Evolutionary conservation across 1,140 invertebrate genomes (phyloP).

Genomic region (Acromyrmex heyeri): DNA sequence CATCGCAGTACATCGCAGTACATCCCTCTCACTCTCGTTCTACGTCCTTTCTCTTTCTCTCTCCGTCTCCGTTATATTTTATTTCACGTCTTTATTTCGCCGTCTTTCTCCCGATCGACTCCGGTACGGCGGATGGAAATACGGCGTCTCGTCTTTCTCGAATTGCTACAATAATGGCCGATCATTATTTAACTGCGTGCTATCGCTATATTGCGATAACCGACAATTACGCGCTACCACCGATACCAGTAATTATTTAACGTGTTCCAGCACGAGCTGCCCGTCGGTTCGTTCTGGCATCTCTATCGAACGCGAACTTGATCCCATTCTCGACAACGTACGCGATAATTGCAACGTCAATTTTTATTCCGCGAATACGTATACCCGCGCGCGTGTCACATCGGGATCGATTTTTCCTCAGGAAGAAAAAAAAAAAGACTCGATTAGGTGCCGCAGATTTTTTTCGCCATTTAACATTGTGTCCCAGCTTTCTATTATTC

Average conservation of each 20-base stretch:
- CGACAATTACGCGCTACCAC: slow-evolving; percentile 45
- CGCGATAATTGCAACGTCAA: background rate
- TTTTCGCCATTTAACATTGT: slow-evolving; percentile 12
- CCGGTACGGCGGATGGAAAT: background rate
- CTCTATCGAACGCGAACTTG: slow-evolving; percentile 31
- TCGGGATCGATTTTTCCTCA: slow-evolving; percentile 1
- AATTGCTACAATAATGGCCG: slow-evolving; percentile 19
- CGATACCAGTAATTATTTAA: slow-evolving; percentile 55
- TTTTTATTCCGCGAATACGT: background rate
- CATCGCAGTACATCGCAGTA: background rate
- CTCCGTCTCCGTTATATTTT: background rate
- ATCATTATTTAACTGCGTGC: slow-evolving; percentile 55
- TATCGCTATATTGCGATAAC: slow-evolving; percentile 38
- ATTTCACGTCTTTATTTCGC: background rate
- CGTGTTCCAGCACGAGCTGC: background rate
- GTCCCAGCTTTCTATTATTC: background rate
- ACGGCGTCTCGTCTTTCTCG: background rate
- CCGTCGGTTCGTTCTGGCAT: background rate
- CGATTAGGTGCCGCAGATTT: background rate
- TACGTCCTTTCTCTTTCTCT: slow-evolving; percentile 20
- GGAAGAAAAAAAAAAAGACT: background rate
- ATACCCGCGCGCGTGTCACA: background rate
- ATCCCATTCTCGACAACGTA: slow-evolving; percentile 9
- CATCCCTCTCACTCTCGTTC: slow-evolving; percentile 45
- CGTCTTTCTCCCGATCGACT: background rate